Percentiles rank a stretch among this genome's conserved stretches.
phyloP scores from a whole-genome alignment of 2,888 invertebrate genomes.

The Lycophotia porphyrea region DNA sequence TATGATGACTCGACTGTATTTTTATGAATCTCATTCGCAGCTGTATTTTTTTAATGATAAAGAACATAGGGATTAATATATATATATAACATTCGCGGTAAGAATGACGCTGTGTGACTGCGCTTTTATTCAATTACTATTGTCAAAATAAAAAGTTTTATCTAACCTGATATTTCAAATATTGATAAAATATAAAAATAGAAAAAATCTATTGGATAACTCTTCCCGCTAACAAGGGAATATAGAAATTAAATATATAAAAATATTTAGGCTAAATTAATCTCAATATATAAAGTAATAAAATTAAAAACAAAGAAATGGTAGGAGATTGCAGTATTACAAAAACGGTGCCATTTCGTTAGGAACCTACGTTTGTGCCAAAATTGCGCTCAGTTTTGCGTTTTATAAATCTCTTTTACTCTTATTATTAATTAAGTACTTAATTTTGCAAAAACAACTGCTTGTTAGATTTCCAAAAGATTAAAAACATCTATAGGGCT shows the following conservation, averaged over 20 bases:
- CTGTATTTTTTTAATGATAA: constrained; percentile 74
- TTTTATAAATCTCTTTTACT: constrained; percentile 29
- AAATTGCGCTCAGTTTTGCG: constrained; percentile 67
- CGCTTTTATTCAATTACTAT: constrained; percentile 41
- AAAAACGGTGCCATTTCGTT: constrained; percentile 72
- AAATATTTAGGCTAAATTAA: constrained; percentile 38
- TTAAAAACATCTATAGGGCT: background rate
- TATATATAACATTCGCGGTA: constrained; percentile 61
- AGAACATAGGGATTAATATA: constrained; percentile 66
- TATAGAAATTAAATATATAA: constrained; percentile 30
- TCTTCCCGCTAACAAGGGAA: constrained; percentile 31
- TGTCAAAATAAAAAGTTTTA: constrained; percentile 33
- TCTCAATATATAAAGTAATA: constrained; percentile 37
- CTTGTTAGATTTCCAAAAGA: constrained; percentile 27
- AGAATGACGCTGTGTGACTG: constrained; percentile 71
- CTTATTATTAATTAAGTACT: constrained; percentile 35
- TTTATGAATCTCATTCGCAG: constrained; percentile 79
- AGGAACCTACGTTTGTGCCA: constrained; percentile 71
- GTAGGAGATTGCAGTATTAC: constrained; percentile 69
- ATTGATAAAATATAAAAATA: constrained; percentile 31
- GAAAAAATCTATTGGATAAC: constrained; percentile 39
- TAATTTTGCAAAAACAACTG: constrained; percentile 15
- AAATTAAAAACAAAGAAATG: constrained; percentile 55
- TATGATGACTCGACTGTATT: constrained; percentile 72
- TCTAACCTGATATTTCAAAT: constrained; percentile 45